Evolutionary conservation across 2,797 vertebrate species (phyloP), one percentile per base, ranked within the genome.

Genomic region (Crocodylus rhombifer): DNA sequence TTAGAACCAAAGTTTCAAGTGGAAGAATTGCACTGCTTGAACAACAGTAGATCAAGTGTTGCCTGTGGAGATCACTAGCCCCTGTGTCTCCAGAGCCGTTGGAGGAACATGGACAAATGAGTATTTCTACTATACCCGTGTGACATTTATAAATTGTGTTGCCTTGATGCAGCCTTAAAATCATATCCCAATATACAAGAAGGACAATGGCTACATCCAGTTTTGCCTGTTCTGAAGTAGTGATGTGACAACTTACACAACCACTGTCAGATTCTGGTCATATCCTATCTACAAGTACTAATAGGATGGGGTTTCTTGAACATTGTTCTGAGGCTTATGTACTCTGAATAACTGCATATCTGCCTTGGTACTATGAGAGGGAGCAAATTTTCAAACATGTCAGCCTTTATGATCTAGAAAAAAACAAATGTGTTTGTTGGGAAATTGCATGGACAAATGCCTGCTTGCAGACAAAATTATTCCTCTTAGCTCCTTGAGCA

Each of bases 361-460:
- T 20, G 3, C 60, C 4, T 20, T 0, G 0, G 30, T 89, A n/a
- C 36, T 4, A 5, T 15, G 55, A 67, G 26, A 78, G 89, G 57
- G 3, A 1, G 21, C 51, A 62, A 84, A 65, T 3, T 2, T 5
- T 17, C 7, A 20, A 60, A 90, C 36, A 77, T 16, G 21, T 21
- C 67, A 91, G 61, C 23, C 14, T 71, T 42, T 14, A 20, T 5
- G 25, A 5, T 73, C 58, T n/a, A 58, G 62, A 62, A 77, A 86
- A 73, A 12, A 26, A 28, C 17, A 25, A 62, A 4, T 26, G 23
- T 42, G 3, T 4, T 1, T 13, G 60, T 36, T 0, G 0, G 14
- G 25, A 84, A 77, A 51, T 13, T 73, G n/a, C 7, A 25, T 10
- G 30, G 0, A 4, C 2, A 1, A 1, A 20, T 26, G n/a, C 73